phyloP scores from a whole-genome alignment of 2,797 vertebrate genomes.

The Anomalospiza imberbis region DNA sequence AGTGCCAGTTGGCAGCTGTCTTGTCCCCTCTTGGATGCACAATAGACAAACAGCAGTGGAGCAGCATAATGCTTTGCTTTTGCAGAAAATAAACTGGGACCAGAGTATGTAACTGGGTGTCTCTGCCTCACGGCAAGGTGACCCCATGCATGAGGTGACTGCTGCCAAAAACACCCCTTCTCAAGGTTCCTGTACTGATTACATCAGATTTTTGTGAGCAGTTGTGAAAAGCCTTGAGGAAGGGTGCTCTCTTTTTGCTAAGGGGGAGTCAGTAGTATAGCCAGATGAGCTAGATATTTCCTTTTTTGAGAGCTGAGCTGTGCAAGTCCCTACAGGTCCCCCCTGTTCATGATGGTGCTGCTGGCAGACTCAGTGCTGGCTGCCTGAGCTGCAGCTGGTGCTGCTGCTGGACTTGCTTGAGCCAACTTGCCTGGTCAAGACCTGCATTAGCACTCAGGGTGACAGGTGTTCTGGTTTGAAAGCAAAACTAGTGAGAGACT shows the following conservation, averaged over 20 bases:
- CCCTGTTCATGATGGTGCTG: background rate
- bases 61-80: background rate
- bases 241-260: background rate
- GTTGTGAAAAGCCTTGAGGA: background rate
- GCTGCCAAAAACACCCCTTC: background rate
- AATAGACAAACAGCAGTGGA: background rate
- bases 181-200: background rate
- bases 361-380: background rate
- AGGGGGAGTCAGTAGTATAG: fast-evolving
- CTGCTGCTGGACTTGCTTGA: background rate
- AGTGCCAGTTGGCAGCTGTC: background rate
- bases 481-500: too few species aligned
- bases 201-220: background rate
- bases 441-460: background rate
- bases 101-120: fast-evolving
- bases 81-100: background rate
- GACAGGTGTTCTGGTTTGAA: too few species aligned
- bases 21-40: background rate
- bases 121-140: background rate
- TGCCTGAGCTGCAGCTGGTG: background rate
- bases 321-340: fast-evolving
- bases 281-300: background rate
- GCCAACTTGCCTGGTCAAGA: background rate
- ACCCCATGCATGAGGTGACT: background rate
- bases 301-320: background rate